Conservation (phyloP, 2,888 invertebrate species). For the Polia nebulosa region DNA sequence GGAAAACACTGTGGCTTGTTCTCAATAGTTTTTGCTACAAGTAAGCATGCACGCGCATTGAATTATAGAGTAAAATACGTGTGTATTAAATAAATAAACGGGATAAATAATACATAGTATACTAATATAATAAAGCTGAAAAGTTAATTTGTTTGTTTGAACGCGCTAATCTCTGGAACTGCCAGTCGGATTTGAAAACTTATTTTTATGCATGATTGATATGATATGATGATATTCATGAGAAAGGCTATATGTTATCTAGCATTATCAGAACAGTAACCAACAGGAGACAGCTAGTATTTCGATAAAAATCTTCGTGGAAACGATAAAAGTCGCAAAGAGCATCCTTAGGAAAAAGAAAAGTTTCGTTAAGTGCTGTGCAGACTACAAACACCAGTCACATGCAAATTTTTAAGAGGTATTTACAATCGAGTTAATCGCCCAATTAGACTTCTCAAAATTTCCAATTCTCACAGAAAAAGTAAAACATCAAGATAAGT, state of each 20-base stretch:
- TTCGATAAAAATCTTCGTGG: background rate
- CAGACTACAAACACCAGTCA: background rate
- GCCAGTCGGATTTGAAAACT: no score
- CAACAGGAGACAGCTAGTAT: no score
- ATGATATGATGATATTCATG: no score
- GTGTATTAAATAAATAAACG: slow-evolving; percentile 1
- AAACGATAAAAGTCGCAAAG: background rate
- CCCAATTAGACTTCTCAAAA: no score
- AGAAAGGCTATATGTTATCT: no score
- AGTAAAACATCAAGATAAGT: no score
- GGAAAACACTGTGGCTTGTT: slow-evolving; percentile 12
- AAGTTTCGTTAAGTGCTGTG: background rate
- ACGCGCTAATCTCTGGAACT: no score
- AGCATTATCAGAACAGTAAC: no score
- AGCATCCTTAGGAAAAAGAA: background rate
- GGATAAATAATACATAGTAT: no score
- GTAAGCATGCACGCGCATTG: slow-evolving; percentile 4
- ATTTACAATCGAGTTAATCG: background rate
- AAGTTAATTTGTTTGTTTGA: no score
- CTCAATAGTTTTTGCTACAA: slow-evolving; percentile 18
- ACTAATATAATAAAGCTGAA: no score
- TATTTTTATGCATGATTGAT: no score
- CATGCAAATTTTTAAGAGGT: background rate
- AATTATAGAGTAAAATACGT: background rate
- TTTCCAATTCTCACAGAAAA: background rate